phyloP scores from a whole-genome alignment of 2,113 vertebrate genomes.

The Loxodonta africana region DNA sequence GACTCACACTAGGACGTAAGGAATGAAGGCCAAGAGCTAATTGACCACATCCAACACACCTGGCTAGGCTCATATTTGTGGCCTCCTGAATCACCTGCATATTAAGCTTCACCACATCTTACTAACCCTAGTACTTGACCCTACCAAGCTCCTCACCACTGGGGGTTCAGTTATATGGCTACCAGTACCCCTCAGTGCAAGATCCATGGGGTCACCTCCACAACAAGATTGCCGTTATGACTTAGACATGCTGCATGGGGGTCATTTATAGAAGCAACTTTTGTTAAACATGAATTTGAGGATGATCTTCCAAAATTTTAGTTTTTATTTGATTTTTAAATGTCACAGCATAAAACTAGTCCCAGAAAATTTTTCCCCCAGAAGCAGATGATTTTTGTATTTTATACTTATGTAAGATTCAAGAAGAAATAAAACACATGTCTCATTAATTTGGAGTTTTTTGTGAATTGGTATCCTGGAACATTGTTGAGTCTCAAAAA shows the following conservation, averaged over 20 bases:
- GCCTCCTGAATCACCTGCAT: neutral
- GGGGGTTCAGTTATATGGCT: neutral
- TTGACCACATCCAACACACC: neutral
- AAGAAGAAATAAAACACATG: slow-evolving; percentile 32
- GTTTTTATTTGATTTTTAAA: slow-evolving; percentile 48
- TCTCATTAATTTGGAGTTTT: slow-evolving; percentile 11
- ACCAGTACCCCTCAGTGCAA: neutral
- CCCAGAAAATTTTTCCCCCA: slow-evolving; percentile 25
- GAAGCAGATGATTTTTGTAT: slow-evolving; percentile 31
- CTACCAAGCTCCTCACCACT: neutral
- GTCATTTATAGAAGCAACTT: slow-evolving; percentile 34
- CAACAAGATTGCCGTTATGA: neutral
- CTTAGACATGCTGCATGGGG: neutral
- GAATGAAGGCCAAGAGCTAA: neutral
- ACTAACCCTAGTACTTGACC: neutral
- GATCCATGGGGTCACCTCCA: neutral
- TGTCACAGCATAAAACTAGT: slow-evolving; percentile 19
- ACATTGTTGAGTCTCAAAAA: neutral
- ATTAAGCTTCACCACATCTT: neutral
- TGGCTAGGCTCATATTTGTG: neutral
- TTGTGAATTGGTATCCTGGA: neutral
- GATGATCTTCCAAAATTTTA: neutral
- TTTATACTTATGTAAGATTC: slow-evolving; percentile 31
- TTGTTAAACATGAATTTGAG: neutral
- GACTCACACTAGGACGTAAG: neutral